Evolutionary conservation across 2,888 invertebrate genomes (phyloP), one percentile per base, ranked within the genome.

Genomic region (Nymphalis c-album): DNA sequence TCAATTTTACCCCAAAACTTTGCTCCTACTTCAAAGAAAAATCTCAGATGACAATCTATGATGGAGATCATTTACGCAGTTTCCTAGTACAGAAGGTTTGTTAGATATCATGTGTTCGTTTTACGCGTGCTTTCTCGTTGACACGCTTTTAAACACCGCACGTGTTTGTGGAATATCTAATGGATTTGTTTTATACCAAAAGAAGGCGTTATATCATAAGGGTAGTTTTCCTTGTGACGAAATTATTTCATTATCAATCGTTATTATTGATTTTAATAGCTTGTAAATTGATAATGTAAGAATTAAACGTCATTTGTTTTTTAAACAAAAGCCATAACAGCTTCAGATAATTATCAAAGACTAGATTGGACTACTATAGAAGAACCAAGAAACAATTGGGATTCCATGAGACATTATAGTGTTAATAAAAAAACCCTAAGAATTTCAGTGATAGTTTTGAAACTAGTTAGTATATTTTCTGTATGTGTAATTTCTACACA

Each of bases 1-100:
- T 92, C 91, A 91, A 91, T 91, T 90, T 91, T 85, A 86, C 85
- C 87, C 85, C 83, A 83, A 85, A 87, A 85, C 80, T 85, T 83
- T 76, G 77, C 75, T 83, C 77, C 80, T 78, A 83, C 88, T 92
- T 91, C 91, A 91, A 89, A 90, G 91, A 91, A 92, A 86, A 85
- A 87, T 87, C 85, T 86, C 60, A 89, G 91, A 91, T 91, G 87
- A 77, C 76, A 82, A 91, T 91, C 89, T 86, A 71, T 79, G 77
- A 71, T 70, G 71, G 77, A 80, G 86, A 87, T 83, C 89, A 75
- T 84, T 88, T 89, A 85, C 86, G 77, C 82, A 78, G 81, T 81
- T 90, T 90, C 89, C 80, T 71, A 81, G 91, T 89, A 88, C 78
- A 72, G 80, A 81, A 83, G 88, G 88, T 86, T 85, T 86, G 80